Base-by-base conservation (phyloP, 1,140 invertebrate species). In the Zaprionus africanus region DNA sequence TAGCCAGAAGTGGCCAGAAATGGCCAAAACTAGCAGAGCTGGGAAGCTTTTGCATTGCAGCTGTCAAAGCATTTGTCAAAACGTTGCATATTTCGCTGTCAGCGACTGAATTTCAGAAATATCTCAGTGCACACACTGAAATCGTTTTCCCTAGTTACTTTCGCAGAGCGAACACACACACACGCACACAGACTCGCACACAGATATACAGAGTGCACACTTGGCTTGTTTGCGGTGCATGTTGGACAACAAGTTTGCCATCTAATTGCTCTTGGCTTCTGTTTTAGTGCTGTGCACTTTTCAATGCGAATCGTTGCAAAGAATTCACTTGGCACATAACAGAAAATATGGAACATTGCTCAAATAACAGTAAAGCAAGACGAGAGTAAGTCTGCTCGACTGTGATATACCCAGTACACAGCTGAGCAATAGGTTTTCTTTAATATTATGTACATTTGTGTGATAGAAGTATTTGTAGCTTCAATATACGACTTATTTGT, bases 61-160 rank as follows among this genome's bases (percentile, higher is more conserved):
- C 81, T 88, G 84, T 87, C 84, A 84, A 84, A 76, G 81, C 66
- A 83, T 87, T 87, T 87, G 83, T 83, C 83, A 87, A 84, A 87
- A 83, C 76, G 74, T 81, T 87, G 84, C 81, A 87, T 87, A 83
- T 87, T 83, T 83, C 72, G 74, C 57, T 78, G 79, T 77, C 83
- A 58, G 83, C 72, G 69, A 70, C 58, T 86, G 76, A 81, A 86
- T 87, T 86, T 73, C 41, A 15, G 17, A 69, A 69, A 61, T 60
- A 56, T 46, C n/a, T 46, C 31, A 13, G 0, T 1, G 6, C 56
- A 58, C 56, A 61, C 38, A 60, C 62, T 63, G 9, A 72, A 72
- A 68, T 81, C 59, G 71, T 68, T 66, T 59, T 41, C 51, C 49
- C 38, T 63, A 28, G 46, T 64, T 64, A 81, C 63, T 57, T 62